Percentiles rank a stretch among this genome's conserved stretches.
phyloP scores from a whole-genome alignment of 2,113 vertebrate species.

The Synchiropus splendidus region DNA sequence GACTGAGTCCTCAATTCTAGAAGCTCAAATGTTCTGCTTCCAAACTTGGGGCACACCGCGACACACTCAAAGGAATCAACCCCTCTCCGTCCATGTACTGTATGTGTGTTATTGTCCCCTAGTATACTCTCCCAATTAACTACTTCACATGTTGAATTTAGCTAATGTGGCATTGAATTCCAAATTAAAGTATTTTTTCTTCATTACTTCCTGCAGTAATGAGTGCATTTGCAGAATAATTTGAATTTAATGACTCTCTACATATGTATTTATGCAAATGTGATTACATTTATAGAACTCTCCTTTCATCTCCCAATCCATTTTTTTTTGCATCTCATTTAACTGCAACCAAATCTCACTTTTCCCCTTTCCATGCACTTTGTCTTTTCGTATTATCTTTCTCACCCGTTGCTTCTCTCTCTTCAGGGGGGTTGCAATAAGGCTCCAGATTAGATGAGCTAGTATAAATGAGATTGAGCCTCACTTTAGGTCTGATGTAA shows the following conservation, averaged over 20 bases:
- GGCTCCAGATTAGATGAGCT: background rate
- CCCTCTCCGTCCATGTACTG: too few species aligned
- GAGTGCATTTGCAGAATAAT: slow-evolving; percentile 24
- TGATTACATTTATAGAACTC: slow-evolving; percentile 22
- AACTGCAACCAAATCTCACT: slow-evolving; percentile 1
- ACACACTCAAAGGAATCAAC: too few species aligned
- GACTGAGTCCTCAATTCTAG: too few species aligned
- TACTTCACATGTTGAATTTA: slow-evolving; percentile 31
- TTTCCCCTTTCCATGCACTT: background rate
- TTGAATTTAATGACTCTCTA: slow-evolving; percentile 28
- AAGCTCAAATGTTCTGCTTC: too few species aligned
- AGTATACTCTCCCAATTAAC: slow-evolving; percentile 31
- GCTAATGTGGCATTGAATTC: slow-evolving; percentile 23
- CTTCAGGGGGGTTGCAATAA: slow-evolving; percentile 6
- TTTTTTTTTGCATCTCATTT: slow-evolving; percentile 11
- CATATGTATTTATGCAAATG: slow-evolving; percentile 42
- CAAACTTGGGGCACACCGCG: too few species aligned
- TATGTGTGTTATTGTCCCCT: slow-evolving; percentile 9
- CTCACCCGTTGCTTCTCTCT: too few species aligned
- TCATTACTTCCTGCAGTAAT: background rate
- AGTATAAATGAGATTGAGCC: background rate
- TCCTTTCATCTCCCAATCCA: slow-evolving; percentile 22
- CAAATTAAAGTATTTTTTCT: slow-evolving; percentile 25
- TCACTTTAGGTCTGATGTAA: background rate
- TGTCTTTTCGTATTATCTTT: background rate